These are phyloP conservation scores for Pedicia rivosa DNA, from an alignment of 2,888 invertebrate genomes.

Conservation along the genomic window DNA sequence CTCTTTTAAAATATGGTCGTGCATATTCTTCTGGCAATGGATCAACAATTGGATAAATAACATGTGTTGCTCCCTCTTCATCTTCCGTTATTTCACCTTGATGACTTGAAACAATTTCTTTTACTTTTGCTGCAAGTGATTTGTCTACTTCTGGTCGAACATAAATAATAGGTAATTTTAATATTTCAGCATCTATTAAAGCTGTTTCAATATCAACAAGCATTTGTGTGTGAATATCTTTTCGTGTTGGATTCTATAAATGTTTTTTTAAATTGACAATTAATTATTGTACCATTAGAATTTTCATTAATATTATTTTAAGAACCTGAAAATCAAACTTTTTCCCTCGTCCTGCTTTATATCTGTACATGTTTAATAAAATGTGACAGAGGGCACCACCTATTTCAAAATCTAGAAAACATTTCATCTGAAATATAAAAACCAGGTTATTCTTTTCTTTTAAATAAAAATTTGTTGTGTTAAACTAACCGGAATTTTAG, in stretches of 20 bases:
- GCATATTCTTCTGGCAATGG: conserved; percentile 83
- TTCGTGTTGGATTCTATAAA: conserved; percentile 55
- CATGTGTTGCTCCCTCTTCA: conserved; percentile 83
- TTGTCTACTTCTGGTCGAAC: conserved; percentile 79
- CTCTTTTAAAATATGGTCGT: conserved; percentile 68
- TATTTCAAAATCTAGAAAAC: conserved; percentile 89
- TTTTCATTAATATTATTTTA: conserved; percentile 13
- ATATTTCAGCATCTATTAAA: conserved; percentile 63
- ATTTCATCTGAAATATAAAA: conserved; percentile 58
- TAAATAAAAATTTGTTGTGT: conserved; percentile 10
- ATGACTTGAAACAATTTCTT: conserved; percentile 76
- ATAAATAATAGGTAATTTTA: conserved; percentile 62
- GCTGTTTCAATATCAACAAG: conserved; percentile 78
- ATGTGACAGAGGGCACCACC: conserved; percentile 88
- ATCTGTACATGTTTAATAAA: conserved; percentile 84
- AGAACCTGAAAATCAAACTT: conserved; percentile 79
- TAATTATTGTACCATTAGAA: not conserved
- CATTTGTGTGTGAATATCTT: conserved; percentile 88
- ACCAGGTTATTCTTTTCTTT: too few relatives aligned
- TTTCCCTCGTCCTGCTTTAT: conserved; percentile 89
- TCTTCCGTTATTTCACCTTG: conserved; percentile 66
- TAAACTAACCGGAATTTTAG: conserved; percentile 64
- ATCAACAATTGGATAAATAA: conserved; percentile 72
- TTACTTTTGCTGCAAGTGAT: conserved; percentile 56
- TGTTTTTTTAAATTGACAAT: conserved; percentile 33